Percentiles rank a stretch among this genome's conserved stretches.
Conservation (phyloP, 2,113 vertebrate species). For the Calyptommatus sinebrachiatus region DNA sequence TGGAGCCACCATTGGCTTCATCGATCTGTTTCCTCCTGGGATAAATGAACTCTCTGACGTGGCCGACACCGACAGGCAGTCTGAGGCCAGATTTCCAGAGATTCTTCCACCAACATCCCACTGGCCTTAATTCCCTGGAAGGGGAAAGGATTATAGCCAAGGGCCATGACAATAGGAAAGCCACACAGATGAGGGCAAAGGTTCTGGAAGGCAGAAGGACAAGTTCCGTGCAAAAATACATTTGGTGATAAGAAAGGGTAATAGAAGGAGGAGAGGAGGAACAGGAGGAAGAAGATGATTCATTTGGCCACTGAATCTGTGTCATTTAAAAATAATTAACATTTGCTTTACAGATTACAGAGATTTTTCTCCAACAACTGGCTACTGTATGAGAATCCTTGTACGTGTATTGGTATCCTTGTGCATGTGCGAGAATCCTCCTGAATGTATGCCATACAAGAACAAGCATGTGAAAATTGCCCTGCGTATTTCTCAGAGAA, state of each 20-base stretch:
- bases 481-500: no score
- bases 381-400: no score
- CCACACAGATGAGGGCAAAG: not conserved
- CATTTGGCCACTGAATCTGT: no score
- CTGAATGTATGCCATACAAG: no score
- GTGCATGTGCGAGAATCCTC: no score
- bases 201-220: conserved; percentile 5
- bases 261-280: conserved; percentile 42
- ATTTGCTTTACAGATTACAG: no score
- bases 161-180: not conserved
- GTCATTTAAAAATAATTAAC: no score
- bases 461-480: no score
- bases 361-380: no score
- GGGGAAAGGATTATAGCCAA: conserved; percentile 23
- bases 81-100: conserved; percentile 30
- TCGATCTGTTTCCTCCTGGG: conserved; percentile 48
- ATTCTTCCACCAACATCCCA: not conserved
- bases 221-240: conserved; percentile 34
- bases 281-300: not conserved
- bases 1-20: conserved; percentile 39
- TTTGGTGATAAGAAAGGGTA: conserved; percentile 39
- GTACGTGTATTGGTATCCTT: no score
- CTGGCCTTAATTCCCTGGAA: not conserved
- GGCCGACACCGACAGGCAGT: conserved; percentile 42
- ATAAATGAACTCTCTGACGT: conserved; percentile 19